phyloP scores from a whole-genome alignment of 2,888 invertebrate species.

The Conops quadrifasciatus region DNA sequence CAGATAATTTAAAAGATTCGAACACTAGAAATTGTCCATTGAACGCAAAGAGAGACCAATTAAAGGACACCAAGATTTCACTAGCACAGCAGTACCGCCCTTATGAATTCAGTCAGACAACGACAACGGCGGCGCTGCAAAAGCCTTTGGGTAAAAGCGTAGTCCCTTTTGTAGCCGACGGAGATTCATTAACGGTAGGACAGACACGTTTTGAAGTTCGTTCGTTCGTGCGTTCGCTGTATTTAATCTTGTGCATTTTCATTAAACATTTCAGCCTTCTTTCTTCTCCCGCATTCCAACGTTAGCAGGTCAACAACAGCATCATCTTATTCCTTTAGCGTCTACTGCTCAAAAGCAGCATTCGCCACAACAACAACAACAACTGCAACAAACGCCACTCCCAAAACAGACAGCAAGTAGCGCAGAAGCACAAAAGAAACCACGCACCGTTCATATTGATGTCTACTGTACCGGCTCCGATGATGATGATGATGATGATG shows the following conservation, averaged over 20 bases:
- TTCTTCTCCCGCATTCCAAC: slow-evolving; percentile 58
- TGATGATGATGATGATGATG: slow-evolving; percentile 63
- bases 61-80: slow-evolving; percentile 47
- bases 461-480: slow-evolving; percentile 78
- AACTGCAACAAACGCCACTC: slow-evolving; percentile 21
- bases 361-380: slow-evolving; percentile 39
- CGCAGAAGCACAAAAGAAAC: slow-evolving; percentile 61
- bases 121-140: slow-evolving; percentile 53
- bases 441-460: slow-evolving; percentile 77
- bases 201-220: slow-evolving; percentile 33
- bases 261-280: slow-evolving; percentile 58
- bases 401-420: slow-evolving; percentile 19
- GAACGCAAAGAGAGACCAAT: background rate
- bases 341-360: slow-evolving; percentile 37
- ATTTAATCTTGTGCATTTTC: slow-evolving; percentile 44
- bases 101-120: slow-evolving; percentile 57
- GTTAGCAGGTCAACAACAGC: slow-evolving; percentile 44
- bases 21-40: slow-evolving; percentile 43
- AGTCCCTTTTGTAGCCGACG: slow-evolving; percentile 57
- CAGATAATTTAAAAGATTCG: slow-evolving; percentile 49
- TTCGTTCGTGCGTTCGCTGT: too few relatives aligned
- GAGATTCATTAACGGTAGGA: slow-evolving; percentile 61
- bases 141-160: slow-evolving; percentile 43
- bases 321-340: slow-evolving; percentile 17
- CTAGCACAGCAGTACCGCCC: slow-evolving; percentile 47